Conservation (phyloP, 1,140 invertebrate genomes). For the Lepidurus arcticus region DNA sequence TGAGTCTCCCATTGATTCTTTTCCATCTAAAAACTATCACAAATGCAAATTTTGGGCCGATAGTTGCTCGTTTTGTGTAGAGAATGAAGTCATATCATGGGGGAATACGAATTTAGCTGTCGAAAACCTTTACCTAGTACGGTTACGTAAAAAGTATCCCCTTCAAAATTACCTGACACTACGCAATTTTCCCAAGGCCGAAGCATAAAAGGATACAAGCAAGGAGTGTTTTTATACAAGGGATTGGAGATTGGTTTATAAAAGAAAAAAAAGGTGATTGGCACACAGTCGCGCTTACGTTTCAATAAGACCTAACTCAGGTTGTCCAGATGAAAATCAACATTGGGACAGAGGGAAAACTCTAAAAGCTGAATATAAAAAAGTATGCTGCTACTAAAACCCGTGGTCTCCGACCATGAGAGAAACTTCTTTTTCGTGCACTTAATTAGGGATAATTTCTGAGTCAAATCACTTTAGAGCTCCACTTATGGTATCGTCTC, state of each 20-base stretch:
- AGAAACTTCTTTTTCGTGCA: background rate
- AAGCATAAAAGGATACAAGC: conserved; percentile 3
- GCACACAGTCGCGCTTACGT: conserved; percentile 9
- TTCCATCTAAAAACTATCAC: background rate
- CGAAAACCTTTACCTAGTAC: background rate
- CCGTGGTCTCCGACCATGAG: conserved; percentile 12
- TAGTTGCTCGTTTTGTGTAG: background rate
- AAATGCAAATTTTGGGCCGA: background rate
- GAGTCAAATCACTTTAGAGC: background rate
- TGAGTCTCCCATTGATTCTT: background rate
- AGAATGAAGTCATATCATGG: background rate
- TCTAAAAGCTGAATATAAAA: background rate
- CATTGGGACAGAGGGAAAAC: background rate
- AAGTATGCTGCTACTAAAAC: background rate
- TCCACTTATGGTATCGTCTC: background rate
- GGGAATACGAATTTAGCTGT: background rate
- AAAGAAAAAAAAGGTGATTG: background rate
- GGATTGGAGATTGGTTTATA: background rate
- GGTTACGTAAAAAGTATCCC: background rate
- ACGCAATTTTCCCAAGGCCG: background rate
- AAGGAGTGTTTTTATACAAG: background rate
- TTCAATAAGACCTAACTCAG: conserved; percentile 9
- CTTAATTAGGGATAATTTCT: background rate
- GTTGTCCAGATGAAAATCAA: background rate
- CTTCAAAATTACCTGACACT: background rate